A percentile compares a stretch with the other conserved stretches of the same genome.
Conservation (phyloP, 2,888 invertebrate species). For the Coremacera marginata region DNA sequence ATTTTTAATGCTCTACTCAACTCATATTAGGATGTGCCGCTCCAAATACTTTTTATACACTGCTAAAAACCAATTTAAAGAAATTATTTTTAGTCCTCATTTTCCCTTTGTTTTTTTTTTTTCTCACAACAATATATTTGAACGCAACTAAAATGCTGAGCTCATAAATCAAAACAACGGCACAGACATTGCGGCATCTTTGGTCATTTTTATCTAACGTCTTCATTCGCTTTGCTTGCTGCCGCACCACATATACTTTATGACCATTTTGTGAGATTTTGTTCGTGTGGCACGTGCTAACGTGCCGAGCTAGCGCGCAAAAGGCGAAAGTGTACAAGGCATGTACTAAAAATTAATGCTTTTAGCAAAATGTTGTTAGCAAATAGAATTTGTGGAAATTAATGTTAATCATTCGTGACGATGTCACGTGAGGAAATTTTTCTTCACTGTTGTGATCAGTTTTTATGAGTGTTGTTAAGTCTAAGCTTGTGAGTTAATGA, state of each 20-base stretch:
- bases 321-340: neutral
- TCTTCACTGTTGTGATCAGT: no score
- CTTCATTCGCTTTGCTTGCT: neutral
- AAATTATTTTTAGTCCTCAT: conserved; percentile 2
- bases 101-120: neutral
- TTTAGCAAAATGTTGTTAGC: neutral
- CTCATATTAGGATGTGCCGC: no score
- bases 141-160: no score
- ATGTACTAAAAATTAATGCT: neutral
- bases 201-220: neutral
- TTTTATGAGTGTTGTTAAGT: no score
- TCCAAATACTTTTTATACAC: neutral
- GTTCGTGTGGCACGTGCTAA: conserved; percentile 25
- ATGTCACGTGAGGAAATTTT: neutral
- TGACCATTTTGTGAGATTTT: neutral
- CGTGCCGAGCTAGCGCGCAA: neutral
- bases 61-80: conserved; percentile 16
- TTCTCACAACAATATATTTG: neutral
- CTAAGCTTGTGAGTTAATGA: no score
- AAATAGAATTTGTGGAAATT: neutral
- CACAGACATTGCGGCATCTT: conserved; percentile 12
- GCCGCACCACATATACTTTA: neutral
- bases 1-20: no score
- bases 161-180: conserved; percentile 20
- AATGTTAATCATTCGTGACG: conserved; percentile 21